A percentile compares a stretch with the other conserved stretches of the same genome.
Evolutionary conservation across 2,797 vertebrate species (phyloP).

Genomic region (Scomberomorus guttatus): DNA sequence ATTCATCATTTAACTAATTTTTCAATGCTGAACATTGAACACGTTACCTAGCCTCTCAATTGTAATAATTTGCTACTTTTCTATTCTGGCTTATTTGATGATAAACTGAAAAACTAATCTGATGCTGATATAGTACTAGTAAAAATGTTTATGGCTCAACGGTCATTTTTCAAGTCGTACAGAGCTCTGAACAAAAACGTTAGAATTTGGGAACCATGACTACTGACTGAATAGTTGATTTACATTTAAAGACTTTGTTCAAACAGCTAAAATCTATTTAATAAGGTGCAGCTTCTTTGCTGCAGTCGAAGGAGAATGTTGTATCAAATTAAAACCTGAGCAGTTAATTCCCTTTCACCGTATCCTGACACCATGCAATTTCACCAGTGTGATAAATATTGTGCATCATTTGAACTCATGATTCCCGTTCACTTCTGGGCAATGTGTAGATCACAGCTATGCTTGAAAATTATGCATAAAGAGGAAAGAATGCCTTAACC

Average conservation of each 20-base stretch:
- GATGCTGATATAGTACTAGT: too few relatives aligned
- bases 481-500: background rate
- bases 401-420: slow-evolving; percentile 3
- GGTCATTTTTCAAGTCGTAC: background rate
- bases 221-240: background rate
- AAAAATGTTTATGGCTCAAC: background rate
- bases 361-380: background rate
- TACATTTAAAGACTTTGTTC: background rate
- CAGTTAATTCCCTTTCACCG: slow-evolving; percentile 10
- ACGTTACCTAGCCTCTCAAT: too few relatives aligned
- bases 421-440: background rate
- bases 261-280: slow-evolving; percentile 6
- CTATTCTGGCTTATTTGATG: background rate
- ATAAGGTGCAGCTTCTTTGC: background rate
- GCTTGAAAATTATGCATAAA: background rate
- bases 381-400: slow-evolving; percentile 3
- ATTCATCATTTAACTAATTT: background rate
- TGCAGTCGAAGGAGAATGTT: slow-evolving; percentile 4
- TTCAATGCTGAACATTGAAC: background rate
- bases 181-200: background rate
- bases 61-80: background rate
- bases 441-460: slow-evolving; percentile 4
- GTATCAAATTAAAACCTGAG: slow-evolving; percentile 2
- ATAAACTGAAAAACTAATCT: background rate
- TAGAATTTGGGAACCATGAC: background rate